A percentile compares a stretch with the other conserved stretches of the same genome.
Conservation (phyloP, 2,113 vertebrate genomes). For the Octodon degus region DNA sequence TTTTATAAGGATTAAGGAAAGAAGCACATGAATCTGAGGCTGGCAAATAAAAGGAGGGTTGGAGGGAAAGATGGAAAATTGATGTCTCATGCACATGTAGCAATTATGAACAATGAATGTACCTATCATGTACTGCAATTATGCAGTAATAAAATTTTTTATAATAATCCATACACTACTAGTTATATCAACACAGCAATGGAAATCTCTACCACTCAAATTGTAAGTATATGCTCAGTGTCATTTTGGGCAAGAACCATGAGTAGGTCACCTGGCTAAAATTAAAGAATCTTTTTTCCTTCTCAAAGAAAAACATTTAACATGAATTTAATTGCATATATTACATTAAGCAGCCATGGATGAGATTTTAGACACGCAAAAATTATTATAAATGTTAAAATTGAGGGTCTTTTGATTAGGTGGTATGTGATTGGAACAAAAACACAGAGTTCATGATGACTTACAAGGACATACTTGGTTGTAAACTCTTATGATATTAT, state of each 20-base stretch:
- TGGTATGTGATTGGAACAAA: background rate
- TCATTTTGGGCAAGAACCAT: background rate
- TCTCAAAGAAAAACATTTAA: background rate
- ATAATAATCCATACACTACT: background rate
- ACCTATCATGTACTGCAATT: background rate
- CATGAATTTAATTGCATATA: background rate
- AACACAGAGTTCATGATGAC: background rate
- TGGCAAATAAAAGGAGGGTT: background rate
- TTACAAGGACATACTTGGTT: background rate
- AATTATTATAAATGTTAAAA: background rate
- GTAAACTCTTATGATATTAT: background rate
- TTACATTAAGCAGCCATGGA: background rate
- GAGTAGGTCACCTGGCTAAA: background rate
- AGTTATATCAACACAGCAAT: background rate
- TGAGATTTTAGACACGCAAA: background rate
- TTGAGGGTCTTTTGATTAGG: background rate
- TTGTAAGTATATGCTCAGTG: background rate
- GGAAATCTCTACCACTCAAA: background rate
- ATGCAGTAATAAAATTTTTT: too few species aligned
- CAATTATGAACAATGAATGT: too few species aligned
- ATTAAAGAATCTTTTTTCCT: background rate
- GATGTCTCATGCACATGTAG: too few species aligned
- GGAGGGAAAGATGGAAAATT: background rate
- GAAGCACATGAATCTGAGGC: background rate
- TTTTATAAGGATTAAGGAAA: background rate